Evolutionary conservation across 2,797 vertebrate genomes (phyloP).

Genomic region (Gymnothorax reevesii): DNA sequence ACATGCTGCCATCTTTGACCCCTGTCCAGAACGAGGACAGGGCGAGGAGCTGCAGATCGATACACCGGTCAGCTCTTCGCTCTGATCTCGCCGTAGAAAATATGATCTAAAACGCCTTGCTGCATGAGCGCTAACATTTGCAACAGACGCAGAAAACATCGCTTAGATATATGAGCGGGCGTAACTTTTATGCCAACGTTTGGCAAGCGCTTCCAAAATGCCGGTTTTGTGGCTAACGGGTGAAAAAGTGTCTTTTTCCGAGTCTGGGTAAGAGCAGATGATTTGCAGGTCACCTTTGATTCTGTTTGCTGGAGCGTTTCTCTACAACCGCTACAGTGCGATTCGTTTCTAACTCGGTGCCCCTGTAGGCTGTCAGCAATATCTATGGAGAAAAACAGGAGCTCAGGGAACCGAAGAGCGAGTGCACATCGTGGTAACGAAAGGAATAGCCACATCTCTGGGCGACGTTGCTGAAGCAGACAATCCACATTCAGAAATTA

Average conservation of each 20-base stretch:
- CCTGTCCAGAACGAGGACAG: conserved; percentile 58
- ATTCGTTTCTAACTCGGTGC: conserved; percentile 1
- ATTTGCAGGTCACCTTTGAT: conserved; percentile 7
- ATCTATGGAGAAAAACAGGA: conserved; percentile 1
- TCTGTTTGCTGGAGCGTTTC: neutral
- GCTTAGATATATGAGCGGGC: neutral
- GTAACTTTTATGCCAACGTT: neutral
- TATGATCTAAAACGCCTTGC: conserved; percentile 47
- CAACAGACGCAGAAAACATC: neutral
- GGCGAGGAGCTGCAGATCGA: conserved; percentile 62
- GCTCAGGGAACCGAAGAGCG: conserved; percentile 7
- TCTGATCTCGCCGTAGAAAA: conserved; percentile 42
- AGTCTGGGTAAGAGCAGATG: neutral
- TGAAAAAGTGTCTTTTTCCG: neutral
- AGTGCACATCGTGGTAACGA: neutral
- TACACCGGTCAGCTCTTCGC: conserved; percentile 54
- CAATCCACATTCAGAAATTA: too few species aligned
- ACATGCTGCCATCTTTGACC: conserved; percentile 54
- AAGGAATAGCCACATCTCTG: neutral
- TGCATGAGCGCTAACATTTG: conserved; percentile 27
- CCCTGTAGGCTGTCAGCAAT: conserved; percentile 13
- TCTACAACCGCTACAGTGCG: neutral
- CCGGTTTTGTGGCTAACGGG: neutral
- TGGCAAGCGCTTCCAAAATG: neutral
- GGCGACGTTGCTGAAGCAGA: too few species aligned